Base-by-base conservation (phyloP, 2,113 vertebrate genomes). In the Pithys albifrons region DNA sequence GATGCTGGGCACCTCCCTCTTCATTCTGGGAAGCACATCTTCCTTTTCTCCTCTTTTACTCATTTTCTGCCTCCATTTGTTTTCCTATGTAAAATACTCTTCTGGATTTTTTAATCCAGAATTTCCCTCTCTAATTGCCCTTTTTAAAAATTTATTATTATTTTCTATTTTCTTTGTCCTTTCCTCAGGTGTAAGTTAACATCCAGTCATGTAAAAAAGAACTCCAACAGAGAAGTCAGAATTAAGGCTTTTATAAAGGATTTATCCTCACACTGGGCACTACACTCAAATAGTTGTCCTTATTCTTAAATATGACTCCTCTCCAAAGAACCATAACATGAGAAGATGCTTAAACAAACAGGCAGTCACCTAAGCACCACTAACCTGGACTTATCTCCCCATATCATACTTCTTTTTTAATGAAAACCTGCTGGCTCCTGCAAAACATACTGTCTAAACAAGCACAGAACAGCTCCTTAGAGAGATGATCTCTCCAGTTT, bases 281-380 rank as follows among this genome's bases (percentile, higher is more conserved):
- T 83, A 83, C 46, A 28, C 9, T 88, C 72, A 61, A 46, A 45
- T 4, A 62, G 28, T 55, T 73, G 28, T 67, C 43, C 73, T 80
- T 88, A 71, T 67, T 58, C 73, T 80, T 88, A 75, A 65, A 52
- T 75, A 91, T 25, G 29, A 51, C 24, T 5, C 8, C 23, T 64
- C 59, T 79, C 45, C 12, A 49, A 88, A 39, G 79, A 81, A 35
- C 48, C 16, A 11, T 75, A 86, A 67, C 33, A 82, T 48, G 48
- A 89, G 76, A 77, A 86, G 59, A 64, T 64, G 43, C 49, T 89
- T 89, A 69, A 89, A 79, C 61, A 84, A 91, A 86, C 10, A 92
- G 54, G 59, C 59, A 77, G 17, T 67, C 43, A 86, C 54, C 43
- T 77, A 29, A 82, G 65, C 61, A 82, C 43, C 37, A 62, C 43